Base-by-base conservation (phyloP, 2,888 invertebrate genomes). In the Serripes groenlandicus region DNA sequence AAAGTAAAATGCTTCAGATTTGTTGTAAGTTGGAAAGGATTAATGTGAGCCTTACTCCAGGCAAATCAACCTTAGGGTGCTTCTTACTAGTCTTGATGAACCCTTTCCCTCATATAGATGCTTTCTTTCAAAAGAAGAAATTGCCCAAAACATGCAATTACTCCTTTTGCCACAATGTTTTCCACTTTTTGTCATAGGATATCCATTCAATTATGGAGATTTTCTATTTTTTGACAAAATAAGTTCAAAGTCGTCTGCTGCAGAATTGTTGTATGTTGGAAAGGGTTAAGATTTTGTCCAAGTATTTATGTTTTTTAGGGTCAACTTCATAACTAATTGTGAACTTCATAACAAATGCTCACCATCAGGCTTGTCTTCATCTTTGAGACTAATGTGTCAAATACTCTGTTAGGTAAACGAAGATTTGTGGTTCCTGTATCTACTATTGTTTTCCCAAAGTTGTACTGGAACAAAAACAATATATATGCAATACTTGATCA, bases 391-490 rank as follows among this genome's bases (percentile, higher is more conserved):
- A 92, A 35, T n/a, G 82, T 77, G 32, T 90, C 79, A 83, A 90
- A 95, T 1, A 96, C 95, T 76, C 91, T 91, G 78, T 95, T 94
- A 0, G 96, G 96, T 73, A 96, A 91, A 82, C 96, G 95, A 52
- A 96, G 95, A 92, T 96, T 96, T 2, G 96, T 96, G 0, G 96
- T 96, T 0, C 96, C 96, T 89, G 96, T 96, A 89, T 96, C 96
- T 0, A 96, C 95, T 72, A 96, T 96, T 82, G 96, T 96, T 89
- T 96, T 96, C 85, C 96, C 96, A 81, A 94, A 95, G 90, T 96
- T 96, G 54, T 96, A 94, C 92, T 95, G 91, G 66, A 89, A 90
- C 30, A 73, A 42, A 28, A 30, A 26, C 35, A 68, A 11, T 42
- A 42, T 9, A 42, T 18, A 11, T 42, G 42, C 18, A 9, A 9